Base-by-base conservation (phyloP, 2,797 vertebrate genomes). In the Brachyrhaphis roseni region DNA sequence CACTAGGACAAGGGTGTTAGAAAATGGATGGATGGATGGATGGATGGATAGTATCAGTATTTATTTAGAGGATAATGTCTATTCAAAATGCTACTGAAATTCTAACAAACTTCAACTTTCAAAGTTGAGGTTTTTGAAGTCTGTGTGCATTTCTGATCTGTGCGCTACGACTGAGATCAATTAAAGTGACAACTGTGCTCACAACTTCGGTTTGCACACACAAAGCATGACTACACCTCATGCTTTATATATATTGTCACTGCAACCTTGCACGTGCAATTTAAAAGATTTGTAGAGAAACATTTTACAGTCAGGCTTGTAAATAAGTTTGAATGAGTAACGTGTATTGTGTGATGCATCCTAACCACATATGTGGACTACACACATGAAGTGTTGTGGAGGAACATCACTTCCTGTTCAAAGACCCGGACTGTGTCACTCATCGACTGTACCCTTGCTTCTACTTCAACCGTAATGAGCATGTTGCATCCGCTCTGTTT, bases 311-410 rank as follows among this genome's bases (percentile, higher is more conserved):
- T 28, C 51, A 49, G 74, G 82, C 85, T 87, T 82, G 85, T 83
- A 89, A 81, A 88, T 76, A 86, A 83, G 85, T 81, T 89, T 75
- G 91, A 86, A 90, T 86, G 86, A 84, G 80, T 62, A 77, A 87
- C 71, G 89, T 84, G 81, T 86, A 74, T 78, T 90, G 82, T 74
- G 72, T 85, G 75, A 72, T 83, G 77, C 79, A 86, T 83, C 86
- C 64, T 84, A 80, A 74, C 80, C 81, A 83, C 84, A 72, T 86
- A 89, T 87, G 81, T 89, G 85, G 78, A 76, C 36, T 75, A 84
- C 71, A 82, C 89, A 81, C 82, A 77, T 78, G 74, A 90, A 92
- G 88, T 53, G 83, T 88, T 89, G 79, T 85, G 39, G 82, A 83
- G 77, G 55, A 79, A 81, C 86, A 89, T 89, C 78, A 55, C 85